Evolutionary conservation across 2,888 invertebrate species (phyloP), one percentile per base, ranked within the genome.

Genomic region (Tetragnatha montana): DNA sequence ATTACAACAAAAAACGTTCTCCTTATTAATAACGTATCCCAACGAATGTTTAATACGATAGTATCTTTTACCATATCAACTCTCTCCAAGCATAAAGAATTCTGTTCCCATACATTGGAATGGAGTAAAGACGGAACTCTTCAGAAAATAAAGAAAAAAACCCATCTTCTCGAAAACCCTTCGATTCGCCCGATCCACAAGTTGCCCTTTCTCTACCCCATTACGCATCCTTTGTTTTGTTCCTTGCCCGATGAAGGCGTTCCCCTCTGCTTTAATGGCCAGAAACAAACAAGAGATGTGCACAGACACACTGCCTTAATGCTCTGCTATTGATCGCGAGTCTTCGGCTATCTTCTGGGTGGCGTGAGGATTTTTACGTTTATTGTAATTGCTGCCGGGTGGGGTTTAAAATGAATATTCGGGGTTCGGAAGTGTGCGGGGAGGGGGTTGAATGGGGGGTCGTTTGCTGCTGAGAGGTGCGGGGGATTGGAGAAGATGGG

Each of bases 291-390:
- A 50, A 71, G 47, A 50, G 81, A 81, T 47, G 70, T 69, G 81
- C 50, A 51, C 10, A 19, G 71, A 47, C 47, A 73, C 81, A 19
- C 71, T 50, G 78, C n/a, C 51, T 51, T 60, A n/a, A 47, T 80
- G 69, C 35, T 47, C 50, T 81, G 47, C 73, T 51, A 35, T 47
- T 80, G 69, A 69, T n/a, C 80, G 60, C 22, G 47, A 50, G 60
- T 49, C 21, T 76, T 69, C 47, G 22, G 50, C 35, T 71, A 47
- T 22, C 47, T 60, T 19, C 75, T 51, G 85, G 85, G 79, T 78
- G 78, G 85, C 51, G 79, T 60, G 60, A 85, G 35, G 35, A 85
- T 85, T 85, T 85, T 85, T 85, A 85, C 71, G 85, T 85, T 85
- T 85, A 85, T 85, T 85, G 85, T 85, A 85, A 85, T 85, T 85